A percentile compares a stretch with the other conserved stretches of the same genome.
These are phyloP conservation scores for Bufo gargarizans DNA, from an alignment of 2,113 vertebrate species.

Conservation along the genomic window DNA sequence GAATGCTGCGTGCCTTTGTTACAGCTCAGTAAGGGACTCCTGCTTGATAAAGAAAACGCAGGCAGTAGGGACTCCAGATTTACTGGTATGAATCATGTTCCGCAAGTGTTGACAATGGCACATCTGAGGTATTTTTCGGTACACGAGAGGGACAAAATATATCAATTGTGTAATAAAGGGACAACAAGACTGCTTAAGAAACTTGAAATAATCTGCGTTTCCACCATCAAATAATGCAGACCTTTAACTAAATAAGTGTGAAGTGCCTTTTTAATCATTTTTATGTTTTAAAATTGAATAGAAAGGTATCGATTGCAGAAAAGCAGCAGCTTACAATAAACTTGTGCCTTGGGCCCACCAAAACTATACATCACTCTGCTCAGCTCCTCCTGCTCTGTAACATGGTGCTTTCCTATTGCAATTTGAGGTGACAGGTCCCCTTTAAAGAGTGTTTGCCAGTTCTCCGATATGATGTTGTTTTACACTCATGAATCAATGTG, in stretches of 20 bases:
- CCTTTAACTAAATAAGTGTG: not conserved
- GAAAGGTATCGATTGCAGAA: not conserved
- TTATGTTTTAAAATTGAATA: not conserved
- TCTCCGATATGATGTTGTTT: not conserved
- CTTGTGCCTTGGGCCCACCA: not conserved
- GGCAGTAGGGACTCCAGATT: conserved; percentile 23
- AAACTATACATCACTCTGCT: too few relatives aligned
- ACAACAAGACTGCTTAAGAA: conserved; percentile 30
- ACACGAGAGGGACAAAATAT: conserved; percentile 15
- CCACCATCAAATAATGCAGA: not conserved
- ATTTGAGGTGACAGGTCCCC: too few relatives aligned
- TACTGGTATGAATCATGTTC: conserved; percentile 29
- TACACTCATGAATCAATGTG: not conserved
- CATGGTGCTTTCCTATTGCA: too few relatives aligned
- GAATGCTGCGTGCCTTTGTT: conserved; percentile 41
- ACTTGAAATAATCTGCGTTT: conserved; percentile 3
- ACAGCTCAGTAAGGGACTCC: conserved; percentile 12
- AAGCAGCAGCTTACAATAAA: not conserved
- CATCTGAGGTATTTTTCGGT: conserved; percentile 42
- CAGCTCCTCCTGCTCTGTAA: too few relatives aligned
- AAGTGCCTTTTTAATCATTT: not conserved
- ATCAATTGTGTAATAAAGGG: conserved; percentile 39
- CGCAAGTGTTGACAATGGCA: conserved; percentile 44
- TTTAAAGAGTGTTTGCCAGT: not conserved
- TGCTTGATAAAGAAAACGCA: conserved; percentile 30